Base-by-base conservation (phyloP, 2,113 vertebrate genomes). In the Dromas ardeola region DNA sequence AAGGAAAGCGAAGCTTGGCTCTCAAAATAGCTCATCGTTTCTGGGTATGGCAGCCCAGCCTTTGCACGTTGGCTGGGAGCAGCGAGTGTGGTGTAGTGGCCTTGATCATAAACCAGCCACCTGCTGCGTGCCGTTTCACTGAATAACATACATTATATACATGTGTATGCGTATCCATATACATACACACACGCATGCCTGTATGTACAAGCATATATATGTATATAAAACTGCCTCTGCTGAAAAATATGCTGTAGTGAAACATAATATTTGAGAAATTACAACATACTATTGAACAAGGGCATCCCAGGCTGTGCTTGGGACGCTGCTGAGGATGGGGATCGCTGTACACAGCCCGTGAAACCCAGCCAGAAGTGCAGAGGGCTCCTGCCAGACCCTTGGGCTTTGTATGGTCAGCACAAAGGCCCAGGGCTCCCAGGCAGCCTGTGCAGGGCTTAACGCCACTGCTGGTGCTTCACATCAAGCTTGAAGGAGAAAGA, bases 321-420 rank as follows among this genome's bases (percentile, higher is more conserved):
- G 36, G 62, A 21, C 3, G 53, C 61, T 69, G 69, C 5, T 0
- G 9, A 10, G 1, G 16, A 2, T 0, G 6, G 53, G 55, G 36
- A 42, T 18, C 2, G 6, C 19, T 5, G 11, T 2, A 3, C 1
- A 3, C 30, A 9, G 38, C 55, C 27, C 7, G 43, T 2, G 10
- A 76, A 55, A 34, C 34, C 11, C 32, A 36, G 38, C 36, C 26
- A 20, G 38, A 14, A 19, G 15, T 0, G 7, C 25, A 15, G 77
- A 50, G 7, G 61, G 52, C 38, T 87, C n/a, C 53, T 29, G 53
- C 30, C 73, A 43, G 73, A 34, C 32, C 73, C 13, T 15, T 0
- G 6, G 80, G 79, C 30, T 80, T 23, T 58, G 5, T 17, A 2
- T 5, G 17, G 7, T 52, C 43, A 29, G 36, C 25, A 6, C 38